Percentiles rank a stretch among this genome's conserved stretches.
phyloP scores from a whole-genome alignment of 2,113 vertebrate genomes.

The Tetraodon nigroviridis region DNA sequence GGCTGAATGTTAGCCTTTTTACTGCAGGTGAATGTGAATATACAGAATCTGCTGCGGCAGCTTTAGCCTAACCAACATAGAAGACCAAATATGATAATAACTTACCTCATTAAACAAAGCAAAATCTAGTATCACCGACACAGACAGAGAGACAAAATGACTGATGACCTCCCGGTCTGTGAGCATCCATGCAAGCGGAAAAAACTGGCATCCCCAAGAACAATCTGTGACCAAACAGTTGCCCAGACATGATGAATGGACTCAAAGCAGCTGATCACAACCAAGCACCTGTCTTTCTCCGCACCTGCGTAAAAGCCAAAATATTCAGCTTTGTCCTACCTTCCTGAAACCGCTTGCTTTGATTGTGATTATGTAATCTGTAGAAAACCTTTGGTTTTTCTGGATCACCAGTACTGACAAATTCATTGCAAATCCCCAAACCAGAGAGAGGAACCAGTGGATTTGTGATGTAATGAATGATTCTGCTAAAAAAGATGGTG shows the following conservation, averaged over 20 bases:
- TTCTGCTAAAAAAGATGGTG: too few species aligned
- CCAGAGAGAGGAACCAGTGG: not conserved
- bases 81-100: too few species aligned
- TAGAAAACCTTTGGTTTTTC: too few species aligned
- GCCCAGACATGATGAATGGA: slow-evolving; percentile 38
- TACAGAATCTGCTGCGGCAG: too few species aligned
- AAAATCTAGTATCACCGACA: not conserved
- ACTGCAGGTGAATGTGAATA: too few species aligned
- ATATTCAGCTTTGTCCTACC: not conserved
- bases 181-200: slow-evolving; percentile 23
- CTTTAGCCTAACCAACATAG: too few species aligned
- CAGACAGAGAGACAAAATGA: slow-evolving; percentile 17
- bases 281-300: not conserved
- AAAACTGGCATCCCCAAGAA: slow-evolving; percentile 15
- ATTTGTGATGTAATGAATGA: too few species aligned
- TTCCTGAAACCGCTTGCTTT: too few species aligned
- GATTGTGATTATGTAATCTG: too few species aligned
- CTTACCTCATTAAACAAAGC: not conserved
- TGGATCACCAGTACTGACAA: too few species aligned
- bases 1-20: too few species aligned
- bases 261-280: slow-evolving; percentile 14
- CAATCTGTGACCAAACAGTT: slow-evolving; percentile 41
- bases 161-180: slow-evolving; percentile 25
- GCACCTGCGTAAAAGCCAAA: slow-evolving; percentile 10
- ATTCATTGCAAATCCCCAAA: not conserved